Base-by-base conservation (phyloP, 2,797 vertebrate genomes). In the Borostomias antarcticus region DNA sequence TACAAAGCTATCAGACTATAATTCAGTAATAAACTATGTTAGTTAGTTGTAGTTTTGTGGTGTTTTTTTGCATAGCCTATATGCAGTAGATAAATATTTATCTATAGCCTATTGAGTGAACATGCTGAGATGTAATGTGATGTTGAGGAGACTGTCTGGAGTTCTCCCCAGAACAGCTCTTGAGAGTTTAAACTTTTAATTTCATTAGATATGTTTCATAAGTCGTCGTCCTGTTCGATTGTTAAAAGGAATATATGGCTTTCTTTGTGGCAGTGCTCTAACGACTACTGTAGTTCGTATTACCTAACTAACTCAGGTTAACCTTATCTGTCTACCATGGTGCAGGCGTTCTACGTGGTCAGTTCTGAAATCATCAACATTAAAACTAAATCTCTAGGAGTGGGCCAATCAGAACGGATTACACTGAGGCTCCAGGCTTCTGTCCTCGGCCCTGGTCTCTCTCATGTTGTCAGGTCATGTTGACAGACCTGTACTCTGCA, bases 221-320 rank as follows among this genome's bases (percentile, higher is more conserved):
- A 51, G 21, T 25, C 8, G 9, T 21, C 48, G 21, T 10, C 11
- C 21, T 51, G 19, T 23, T 51, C 1, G 21, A 25, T 51, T 11
- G 7, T 21, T 51, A 25, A 51, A 25, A 6, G 9, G 21, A 51
- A 51, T 51, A 28, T 28, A 59, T 59, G 64, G 53, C 57, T 35
- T 58, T 62, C 59, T 51, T 54, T 68, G 48, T 75, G 73, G 69
- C 73, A 75, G 73, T 71, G 68, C 40, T 75, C 10, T 53, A 64
- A 43, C 52, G 50, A 58, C 58, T 45, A 58, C 53, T 57, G 53
- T 47, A 47, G 23, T 51, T 62, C 21, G 4, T 53, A 45, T 19
- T 50, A 29, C 33, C 21, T 15, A n/a, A n/a, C 29, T 13, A 35
- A 53, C 26, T 69, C 23, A 40, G 32, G 2, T 21, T 30, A 48